Evolutionary conservation across 2,888 invertebrate species (phyloP).

Genomic region (Thecocarcelia acutangulata): DNA sequence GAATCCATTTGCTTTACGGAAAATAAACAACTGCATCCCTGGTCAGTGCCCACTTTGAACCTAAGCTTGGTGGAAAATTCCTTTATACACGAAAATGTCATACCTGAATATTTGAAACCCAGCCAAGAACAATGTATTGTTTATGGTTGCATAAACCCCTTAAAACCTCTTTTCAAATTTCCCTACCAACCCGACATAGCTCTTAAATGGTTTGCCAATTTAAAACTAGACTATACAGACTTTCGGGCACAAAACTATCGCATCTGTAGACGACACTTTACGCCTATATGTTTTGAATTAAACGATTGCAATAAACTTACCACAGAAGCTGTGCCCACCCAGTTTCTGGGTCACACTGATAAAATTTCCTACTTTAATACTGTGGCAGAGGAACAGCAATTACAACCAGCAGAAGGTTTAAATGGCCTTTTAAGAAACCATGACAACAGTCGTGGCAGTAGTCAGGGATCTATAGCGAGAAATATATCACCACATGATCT

Average conservation of each 20-base stretch:
- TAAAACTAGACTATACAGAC: conserved; percentile 70
- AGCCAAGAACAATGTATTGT: conserved; percentile 58
- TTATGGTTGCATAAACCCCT: conserved; percentile 63
- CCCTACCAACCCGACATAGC: conserved; percentile 73
- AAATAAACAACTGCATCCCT: conserved; percentile 59
- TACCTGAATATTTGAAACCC: conserved; percentile 48
- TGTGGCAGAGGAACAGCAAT: conserved; percentile 35
- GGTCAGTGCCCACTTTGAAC: conserved; percentile 71
- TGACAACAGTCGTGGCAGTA: conserved; percentile 66
- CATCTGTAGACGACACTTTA: conserved; percentile 75
- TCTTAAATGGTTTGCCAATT: conserved; percentile 76
- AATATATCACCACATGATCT: conserved; percentile 61
- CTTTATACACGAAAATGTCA: conserved; percentile 61
- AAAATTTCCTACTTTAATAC: conserved; percentile 69
- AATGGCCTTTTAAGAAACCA: conserved; percentile 22
- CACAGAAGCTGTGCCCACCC: conserved; percentile 76
- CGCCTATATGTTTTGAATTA: conserved; percentile 71
- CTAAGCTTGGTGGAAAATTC: conserved; percentile 65
- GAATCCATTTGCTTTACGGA: conserved; percentile 69
- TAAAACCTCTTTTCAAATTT: conserved; percentile 69
- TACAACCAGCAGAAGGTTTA: conserved; percentile 25
- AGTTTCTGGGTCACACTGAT: conserved; percentile 74
- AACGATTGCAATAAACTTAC: conserved; percentile 67
- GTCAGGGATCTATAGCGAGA: conserved; percentile 51
- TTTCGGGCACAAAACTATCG: conserved; percentile 67